phyloP scores from a whole-genome alignment of 2,888 invertebrate species.

The Cylloceria caligata region DNA sequence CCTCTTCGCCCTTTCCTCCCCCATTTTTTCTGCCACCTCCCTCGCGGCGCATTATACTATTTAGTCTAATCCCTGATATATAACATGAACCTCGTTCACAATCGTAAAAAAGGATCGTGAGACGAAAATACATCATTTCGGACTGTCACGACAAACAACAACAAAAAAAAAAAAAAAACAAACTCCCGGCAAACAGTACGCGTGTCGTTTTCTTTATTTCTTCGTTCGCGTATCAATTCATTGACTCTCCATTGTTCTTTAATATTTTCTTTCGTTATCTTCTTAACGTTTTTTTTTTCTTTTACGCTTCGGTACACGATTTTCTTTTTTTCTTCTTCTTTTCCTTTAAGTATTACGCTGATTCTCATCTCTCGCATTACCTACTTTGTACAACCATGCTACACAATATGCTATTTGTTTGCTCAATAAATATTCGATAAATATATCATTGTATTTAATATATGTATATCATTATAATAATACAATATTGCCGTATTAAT shows the following conservation, averaged over 20 bases:
- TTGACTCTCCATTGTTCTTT: slow-evolving; percentile 35
- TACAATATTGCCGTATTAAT: slow-evolving; percentile 73
- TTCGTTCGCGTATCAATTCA: slow-evolving; percentile 55
- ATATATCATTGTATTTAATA: slow-evolving; percentile 82
- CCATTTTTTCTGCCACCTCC: slow-evolving; percentile 73
- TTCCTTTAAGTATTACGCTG: slow-evolving; percentile 62
- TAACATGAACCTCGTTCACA: slow-evolving; percentile 83
- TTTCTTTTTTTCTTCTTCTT: slow-evolving; percentile 41
- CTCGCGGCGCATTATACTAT: slow-evolving; percentile 80
- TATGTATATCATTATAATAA: slow-evolving; percentile 76
- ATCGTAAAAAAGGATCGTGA: slow-evolving; percentile 80
- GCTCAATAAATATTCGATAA: slow-evolving; percentile 83
- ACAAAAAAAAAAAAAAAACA: too few relatives aligned
- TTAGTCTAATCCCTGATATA: slow-evolving; percentile 84
- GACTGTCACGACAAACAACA: slow-evolving; percentile 67
- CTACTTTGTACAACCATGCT: slow-evolving; percentile 83
- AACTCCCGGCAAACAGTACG: slow-evolving; percentile 43
- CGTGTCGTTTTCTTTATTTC: slow-evolving; percentile 58
- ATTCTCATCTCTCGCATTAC: slow-evolving; percentile 66
- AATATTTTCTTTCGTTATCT: slow-evolving; percentile 30
- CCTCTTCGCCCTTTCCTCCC: slow-evolving; percentile 70
- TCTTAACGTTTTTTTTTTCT: slow-evolving; percentile 29
- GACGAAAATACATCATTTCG: slow-evolving; percentile 77
- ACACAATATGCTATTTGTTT: slow-evolving; percentile 75
- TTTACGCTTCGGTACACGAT: slow-evolving; percentile 39